Base-by-base conservation (phyloP, 2,888 invertebrate species). In the Hirtodrosophila histrioides region DNA sequence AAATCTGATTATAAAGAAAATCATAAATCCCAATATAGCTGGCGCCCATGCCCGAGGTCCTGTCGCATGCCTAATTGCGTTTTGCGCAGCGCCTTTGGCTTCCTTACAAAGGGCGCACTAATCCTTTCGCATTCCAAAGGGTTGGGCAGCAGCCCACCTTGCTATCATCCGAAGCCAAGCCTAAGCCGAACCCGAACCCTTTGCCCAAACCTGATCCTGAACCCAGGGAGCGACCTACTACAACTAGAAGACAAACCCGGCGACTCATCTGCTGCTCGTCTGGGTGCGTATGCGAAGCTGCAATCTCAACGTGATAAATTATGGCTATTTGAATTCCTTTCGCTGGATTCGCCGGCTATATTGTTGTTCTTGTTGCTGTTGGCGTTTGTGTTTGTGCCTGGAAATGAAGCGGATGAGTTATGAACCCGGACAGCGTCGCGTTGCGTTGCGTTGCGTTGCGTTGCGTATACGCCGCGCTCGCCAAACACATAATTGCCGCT, bases 291-390 rank as follows among this genome's bases (percentile, higher is more conserved):
- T 54, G 73, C 58, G 83, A 66, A 77, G 69, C 86, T 86, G 84
- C 84, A 83, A 86, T 84, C 84, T 86, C 81, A 73, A 78, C 84
- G 84, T 84, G 86, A 84, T 84, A 84, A 84, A 84, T 84, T 84
- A 78, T 72, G 76, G 83, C 83, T 78, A 84, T 84, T 86, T 84
- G 84, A 84, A 84, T 86, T 84, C 87, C 85, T 84, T 84, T 69
- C 63, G 54, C 68, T 70, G 55, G 75, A 64, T 41, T 35, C 50
- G 54, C 56, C 60, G 51, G 51, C 48, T 57, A 39, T 61, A 40
- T 69, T 58, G 35, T 41, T 60, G 41, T 37, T n/a, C n/a, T n/a
- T 36, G 56, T 54, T 43, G 49, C 56, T 63, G 17, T 17, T 17
- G 17, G 17, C 43, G 48, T 50, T 4, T 27, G 4, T 27, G 57